These are phyloP conservation scores for Sus cebifrons DNA, from an alignment of 2,797 vertebrate genomes.

Conservation along the genomic window DNA sequence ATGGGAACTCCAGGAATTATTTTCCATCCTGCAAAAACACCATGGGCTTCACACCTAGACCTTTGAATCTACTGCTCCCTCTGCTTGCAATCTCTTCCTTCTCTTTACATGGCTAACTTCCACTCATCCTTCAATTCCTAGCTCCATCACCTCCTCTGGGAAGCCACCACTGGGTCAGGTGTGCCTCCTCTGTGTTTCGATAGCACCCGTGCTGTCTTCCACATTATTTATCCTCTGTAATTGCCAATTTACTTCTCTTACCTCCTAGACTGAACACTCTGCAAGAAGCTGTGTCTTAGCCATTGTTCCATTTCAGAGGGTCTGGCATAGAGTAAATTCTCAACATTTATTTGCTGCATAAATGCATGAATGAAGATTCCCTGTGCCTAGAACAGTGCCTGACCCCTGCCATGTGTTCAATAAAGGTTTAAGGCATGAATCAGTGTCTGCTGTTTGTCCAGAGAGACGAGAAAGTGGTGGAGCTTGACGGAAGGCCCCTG, in stretches of 20 bases:
- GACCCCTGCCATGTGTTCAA: neutral
- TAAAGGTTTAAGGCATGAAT: neutral
- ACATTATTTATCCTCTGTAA: neutral
- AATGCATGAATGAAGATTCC: neutral
- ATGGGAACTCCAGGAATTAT: neutral
- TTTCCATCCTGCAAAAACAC: neutral
- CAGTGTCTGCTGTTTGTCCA: neutral
- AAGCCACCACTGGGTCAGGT: neutral
- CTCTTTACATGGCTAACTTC: neutral
- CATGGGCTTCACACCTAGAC: neutral
- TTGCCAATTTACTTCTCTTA: neutral
- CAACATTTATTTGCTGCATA: neutral
- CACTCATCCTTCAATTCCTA: neutral
- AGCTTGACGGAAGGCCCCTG: neutral
- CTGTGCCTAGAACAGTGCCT: neutral
- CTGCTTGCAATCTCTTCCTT: neutral
- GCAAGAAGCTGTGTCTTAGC: neutral
- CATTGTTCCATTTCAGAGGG: neutral
- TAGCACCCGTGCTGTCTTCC: neutral
- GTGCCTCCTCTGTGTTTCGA: neutral
- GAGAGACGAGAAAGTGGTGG: neutral
- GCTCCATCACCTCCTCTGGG: neutral
- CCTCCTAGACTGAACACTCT: neutral
- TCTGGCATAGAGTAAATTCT: neutral
- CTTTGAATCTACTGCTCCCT: neutral